phyloP scores from a whole-genome alignment of 2,113 vertebrate genomes.

The Rana temporaria region DNA sequence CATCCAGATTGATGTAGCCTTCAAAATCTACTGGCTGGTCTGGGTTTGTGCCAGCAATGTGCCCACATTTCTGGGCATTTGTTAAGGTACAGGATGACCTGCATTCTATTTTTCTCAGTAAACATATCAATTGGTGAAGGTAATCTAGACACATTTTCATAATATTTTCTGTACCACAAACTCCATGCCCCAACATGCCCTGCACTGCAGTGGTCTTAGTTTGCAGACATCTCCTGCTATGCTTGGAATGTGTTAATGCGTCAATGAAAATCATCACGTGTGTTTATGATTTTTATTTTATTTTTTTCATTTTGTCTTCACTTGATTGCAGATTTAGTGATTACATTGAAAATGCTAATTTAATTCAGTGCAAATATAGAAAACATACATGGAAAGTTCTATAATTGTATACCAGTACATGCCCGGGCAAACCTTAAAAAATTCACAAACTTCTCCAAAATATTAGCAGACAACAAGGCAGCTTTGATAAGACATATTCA shows the following conservation, averaged over 20 bases:
- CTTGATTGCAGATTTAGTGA: too few relatives aligned
- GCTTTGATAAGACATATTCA: too few relatives aligned
- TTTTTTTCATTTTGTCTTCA: background rate
- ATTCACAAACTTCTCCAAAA: too few relatives aligned
- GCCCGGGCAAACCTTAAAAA: too few relatives aligned
- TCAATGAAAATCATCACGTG: conserved; percentile 3
- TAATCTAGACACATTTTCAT: background rate
- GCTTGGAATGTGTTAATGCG: background rate
- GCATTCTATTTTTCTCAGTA: background rate
- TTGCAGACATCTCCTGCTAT: background rate
- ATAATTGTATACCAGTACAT: too few relatives aligned
- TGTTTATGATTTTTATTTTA: background rate
- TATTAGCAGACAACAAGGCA: too few relatives aligned
- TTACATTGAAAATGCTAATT: too few relatives aligned
- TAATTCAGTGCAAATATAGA: too few relatives aligned
- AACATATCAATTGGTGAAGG: background rate
- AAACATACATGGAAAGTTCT: too few relatives aligned
- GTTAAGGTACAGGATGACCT: background rate
- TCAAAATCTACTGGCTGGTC: too few relatives aligned
- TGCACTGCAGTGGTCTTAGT: background rate
- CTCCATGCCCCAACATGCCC: background rate
- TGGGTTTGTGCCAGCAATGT: background rate
- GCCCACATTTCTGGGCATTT: background rate
- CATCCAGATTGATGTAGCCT: too few relatives aligned
- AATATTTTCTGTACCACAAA: background rate